Percentiles rank a stretch among this genome's conserved stretches.
Evolutionary conservation across 2,888 invertebrate species (phyloP).

Genomic region (Aplocera efformata): DNA sequence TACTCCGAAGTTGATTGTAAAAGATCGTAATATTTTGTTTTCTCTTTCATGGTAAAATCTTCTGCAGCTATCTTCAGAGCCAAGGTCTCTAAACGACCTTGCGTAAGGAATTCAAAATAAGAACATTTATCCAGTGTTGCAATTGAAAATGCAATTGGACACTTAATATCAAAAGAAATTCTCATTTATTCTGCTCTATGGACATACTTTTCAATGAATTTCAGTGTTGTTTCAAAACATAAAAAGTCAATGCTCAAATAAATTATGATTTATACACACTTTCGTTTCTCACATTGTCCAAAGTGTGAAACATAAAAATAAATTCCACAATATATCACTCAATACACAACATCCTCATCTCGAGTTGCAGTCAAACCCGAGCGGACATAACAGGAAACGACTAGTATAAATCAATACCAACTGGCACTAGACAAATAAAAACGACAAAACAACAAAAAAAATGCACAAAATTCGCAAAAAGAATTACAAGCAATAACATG

Average conservation of each 20-base stretch:
- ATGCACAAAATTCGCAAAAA: conserved; percentile 72
- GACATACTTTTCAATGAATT: too few relatives aligned
- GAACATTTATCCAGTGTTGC: too few relatives aligned
- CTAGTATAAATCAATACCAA: conserved; percentile 63
- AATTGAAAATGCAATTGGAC: too few relatives aligned
- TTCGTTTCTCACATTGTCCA: conserved; percentile 20
- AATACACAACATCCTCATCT: conserved; percentile 53
- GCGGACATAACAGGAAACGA: conserved; percentile 61
- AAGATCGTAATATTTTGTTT: too few relatives aligned
- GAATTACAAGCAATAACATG: conserved; percentile 78
- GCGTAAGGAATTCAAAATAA: too few relatives aligned
- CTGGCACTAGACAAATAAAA: conserved; percentile 63
- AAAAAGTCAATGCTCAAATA: conserved; percentile 13
- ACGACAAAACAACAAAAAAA: conserved; percentile 58
- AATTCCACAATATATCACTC: conserved; percentile 52
- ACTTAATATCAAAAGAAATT: too few relatives aligned
- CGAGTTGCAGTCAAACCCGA: conserved; percentile 64
- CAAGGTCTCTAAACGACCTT: too few relatives aligned
- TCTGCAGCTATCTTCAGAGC: too few relatives aligned
- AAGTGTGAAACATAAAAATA: conserved; percentile 45
- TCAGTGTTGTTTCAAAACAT: not conserved
- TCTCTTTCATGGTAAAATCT: too few relatives aligned
- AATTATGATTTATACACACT: conserved; percentile 17
- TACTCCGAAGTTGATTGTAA: too few relatives aligned
- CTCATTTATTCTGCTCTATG: too few relatives aligned